These are phyloP conservation scores for Anarrhichthys ocellatus DNA, from an alignment of 2,113 vertebrate genomes.

Conservation along the genomic window DNA sequence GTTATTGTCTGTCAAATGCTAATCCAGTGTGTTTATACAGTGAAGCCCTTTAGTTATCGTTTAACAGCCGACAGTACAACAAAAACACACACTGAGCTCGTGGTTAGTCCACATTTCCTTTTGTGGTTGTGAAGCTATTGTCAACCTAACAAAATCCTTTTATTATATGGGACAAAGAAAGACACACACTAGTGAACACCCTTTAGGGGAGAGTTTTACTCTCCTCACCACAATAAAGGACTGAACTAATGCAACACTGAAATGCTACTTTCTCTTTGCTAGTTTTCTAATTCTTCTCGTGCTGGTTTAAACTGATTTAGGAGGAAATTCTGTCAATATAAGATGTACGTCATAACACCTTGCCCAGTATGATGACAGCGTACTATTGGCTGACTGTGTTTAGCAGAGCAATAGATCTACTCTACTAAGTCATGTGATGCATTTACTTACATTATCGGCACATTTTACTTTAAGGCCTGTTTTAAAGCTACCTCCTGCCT, in stretches of 20 bases:
- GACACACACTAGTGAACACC: neutral
- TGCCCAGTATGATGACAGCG: neutral
- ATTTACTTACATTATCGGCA: neutral
- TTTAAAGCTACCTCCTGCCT: neutral
- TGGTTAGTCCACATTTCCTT: neutral
- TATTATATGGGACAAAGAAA: conserved; percentile 24
- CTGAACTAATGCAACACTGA: neutral
- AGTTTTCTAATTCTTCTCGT: too few species aligned
- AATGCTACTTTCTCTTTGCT: neutral
- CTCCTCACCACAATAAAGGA: neutral
- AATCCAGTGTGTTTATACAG: neutral
- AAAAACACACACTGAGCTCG: neutral
- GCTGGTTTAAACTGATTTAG: neutral
- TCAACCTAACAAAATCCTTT: conserved; percentile 33
- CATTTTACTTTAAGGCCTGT: neutral
- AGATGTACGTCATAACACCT: neutral
- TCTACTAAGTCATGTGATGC: neutral
- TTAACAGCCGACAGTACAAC: neutral
- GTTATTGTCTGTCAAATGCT: neutral
- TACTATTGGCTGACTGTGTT: neutral
- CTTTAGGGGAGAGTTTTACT: neutral
- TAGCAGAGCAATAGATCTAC: neutral
- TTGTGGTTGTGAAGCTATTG: conserved; percentile 12
- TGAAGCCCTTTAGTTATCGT: neutral
- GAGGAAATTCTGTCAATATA: neutral